Evolutionary conservation across 2,888 invertebrate genomes (phyloP), one percentile per base, ranked within the genome.

Genomic region (Tholera decimalis): DNA sequence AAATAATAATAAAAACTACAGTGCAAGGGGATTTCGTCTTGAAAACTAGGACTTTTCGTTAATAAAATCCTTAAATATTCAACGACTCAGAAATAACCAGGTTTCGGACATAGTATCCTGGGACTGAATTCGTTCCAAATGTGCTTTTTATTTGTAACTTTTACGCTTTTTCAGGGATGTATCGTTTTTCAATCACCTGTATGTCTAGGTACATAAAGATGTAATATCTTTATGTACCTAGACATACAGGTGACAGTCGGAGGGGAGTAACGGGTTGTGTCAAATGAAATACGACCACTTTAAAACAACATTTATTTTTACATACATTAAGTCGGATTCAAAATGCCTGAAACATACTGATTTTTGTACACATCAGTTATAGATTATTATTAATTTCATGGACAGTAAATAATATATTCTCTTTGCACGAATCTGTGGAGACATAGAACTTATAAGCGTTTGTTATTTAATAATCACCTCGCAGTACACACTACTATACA

Each of bases 261-360:
- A 4, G n/a, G 24, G 24, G 15, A 24, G 7, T 15, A 44, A 1
- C 8, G 24, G 57, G 39, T 39, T 24, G 53, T 30, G 24, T 47
- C 51, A 89, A 93, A 92, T 92, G 80, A 94, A 94, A 94, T 83
- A 89, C 83, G 89, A 92, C 90, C 91, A 91, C 92, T 93, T 94
- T 94, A 95, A 95, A 95, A 95, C 95, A 95, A 95, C 95, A 95
- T 95, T 95, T 95, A 95, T 95, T 95, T 95, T 95, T 95, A 95
- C 95, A 95, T 95, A 95, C 94, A 95, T 95, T 94, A 94, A 94
- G 93, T 95, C 95, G 92, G 95, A 95, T 95, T 95, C 94, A 94
- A 95, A 95, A 95, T 93, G 93, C 91, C 92, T 93, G 95, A 95
- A 95, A 94, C 93, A 92, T 93, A 94, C 94, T 94, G 94, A 94